These are phyloP conservation scores for Thunnus albacares DNA, from an alignment of 2,797 vertebrate species.

Conservation along the genomic window DNA sequence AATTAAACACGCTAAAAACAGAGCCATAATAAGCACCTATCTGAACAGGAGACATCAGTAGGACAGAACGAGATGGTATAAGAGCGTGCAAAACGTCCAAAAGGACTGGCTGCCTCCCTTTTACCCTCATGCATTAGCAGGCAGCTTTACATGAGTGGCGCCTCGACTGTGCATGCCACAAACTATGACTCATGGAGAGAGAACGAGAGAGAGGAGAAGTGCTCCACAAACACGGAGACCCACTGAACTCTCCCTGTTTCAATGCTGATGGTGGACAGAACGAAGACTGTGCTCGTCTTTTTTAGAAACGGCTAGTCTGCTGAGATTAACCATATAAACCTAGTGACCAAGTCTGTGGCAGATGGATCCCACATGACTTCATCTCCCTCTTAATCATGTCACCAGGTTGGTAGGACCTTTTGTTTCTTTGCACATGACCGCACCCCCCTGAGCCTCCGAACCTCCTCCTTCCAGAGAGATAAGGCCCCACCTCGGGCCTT, in stretches of 20 bases:
- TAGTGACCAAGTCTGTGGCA: conserved; percentile 44
- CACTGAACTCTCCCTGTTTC: conserved; percentile 58
- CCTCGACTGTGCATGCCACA: conserved; percentile 68
- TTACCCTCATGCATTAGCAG: conserved; percentile 39
- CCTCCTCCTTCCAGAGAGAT: conserved; percentile 30
- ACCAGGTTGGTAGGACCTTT: conserved; percentile 59
- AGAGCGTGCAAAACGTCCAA: not conserved
- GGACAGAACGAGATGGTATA: conserved; percentile 2
- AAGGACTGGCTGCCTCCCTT: conserved; percentile 17
- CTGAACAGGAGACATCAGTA: not conserved
- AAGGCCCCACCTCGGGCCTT: conserved; percentile 33
- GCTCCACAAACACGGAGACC: conserved; percentile 72
- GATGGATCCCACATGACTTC: conserved; percentile 57
- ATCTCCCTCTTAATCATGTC: conserved; percentile 56
- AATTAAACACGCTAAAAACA: no score
- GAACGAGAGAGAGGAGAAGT: conserved; percentile 27
- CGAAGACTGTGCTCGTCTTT: not conserved
- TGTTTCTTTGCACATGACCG: conserved; percentile 61
- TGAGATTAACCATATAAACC: conserved; percentile 49
- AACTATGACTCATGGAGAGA: conserved; percentile 69
- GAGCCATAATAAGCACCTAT: not conserved
- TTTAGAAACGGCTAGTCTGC: conserved; percentile 24
- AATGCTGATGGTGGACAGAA: conserved; percentile 13
- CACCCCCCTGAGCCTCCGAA: conserved; percentile 15
- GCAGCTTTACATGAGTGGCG: conserved; percentile 43